Conservation (phyloP, 2,113 vertebrate genomes). For the Sphaerodactylus townsendi region DNA sequence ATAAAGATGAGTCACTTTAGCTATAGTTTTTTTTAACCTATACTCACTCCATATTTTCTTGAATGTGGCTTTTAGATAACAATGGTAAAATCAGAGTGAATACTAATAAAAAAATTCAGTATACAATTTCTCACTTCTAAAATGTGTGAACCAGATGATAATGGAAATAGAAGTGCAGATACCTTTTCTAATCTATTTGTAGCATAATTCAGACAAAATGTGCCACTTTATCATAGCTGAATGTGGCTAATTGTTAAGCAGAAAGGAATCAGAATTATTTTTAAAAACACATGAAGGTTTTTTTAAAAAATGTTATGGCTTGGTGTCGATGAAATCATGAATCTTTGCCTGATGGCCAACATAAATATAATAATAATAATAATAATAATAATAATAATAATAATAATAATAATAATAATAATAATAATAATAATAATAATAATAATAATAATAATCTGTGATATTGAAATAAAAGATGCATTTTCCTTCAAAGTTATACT, state of each 20-base stretch:
- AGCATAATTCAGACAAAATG: slow-evolving; percentile 14
- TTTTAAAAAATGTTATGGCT: neutral
- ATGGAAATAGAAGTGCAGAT: slow-evolving; percentile 8
- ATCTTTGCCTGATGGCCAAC: too few relatives aligned
- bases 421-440: too few relatives aligned
- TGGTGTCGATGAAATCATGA: slow-evolving; percentile 1
- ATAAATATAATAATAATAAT: too few relatives aligned
- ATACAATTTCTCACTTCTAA: slow-evolving; percentile 21
- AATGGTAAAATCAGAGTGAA: slow-evolving; percentile 34
- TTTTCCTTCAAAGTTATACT: neutral
- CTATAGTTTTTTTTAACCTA: neutral
- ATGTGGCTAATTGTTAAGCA: neutral
- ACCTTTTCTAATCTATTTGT: slow-evolving; percentile 16
- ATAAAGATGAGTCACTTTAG: neutral
- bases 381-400: too few relatives aligned
- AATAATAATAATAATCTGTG: too few relatives aligned
- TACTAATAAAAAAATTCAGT: neutral
- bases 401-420: too few relatives aligned
- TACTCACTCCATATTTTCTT: slow-evolving; percentile 6
- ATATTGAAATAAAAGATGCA: slow-evolving; percentile 24
- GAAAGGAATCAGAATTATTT: slow-evolving; percentile 3
- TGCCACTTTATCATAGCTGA: slow-evolving; percentile 29
- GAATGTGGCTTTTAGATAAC: slow-evolving; percentile 19
- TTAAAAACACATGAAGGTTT: neutral
- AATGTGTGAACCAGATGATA: slow-evolving; percentile 20